Evolutionary conservation across 2,113 vertebrate species (phyloP).

Genomic region (Chaetops frenatus): DNA sequence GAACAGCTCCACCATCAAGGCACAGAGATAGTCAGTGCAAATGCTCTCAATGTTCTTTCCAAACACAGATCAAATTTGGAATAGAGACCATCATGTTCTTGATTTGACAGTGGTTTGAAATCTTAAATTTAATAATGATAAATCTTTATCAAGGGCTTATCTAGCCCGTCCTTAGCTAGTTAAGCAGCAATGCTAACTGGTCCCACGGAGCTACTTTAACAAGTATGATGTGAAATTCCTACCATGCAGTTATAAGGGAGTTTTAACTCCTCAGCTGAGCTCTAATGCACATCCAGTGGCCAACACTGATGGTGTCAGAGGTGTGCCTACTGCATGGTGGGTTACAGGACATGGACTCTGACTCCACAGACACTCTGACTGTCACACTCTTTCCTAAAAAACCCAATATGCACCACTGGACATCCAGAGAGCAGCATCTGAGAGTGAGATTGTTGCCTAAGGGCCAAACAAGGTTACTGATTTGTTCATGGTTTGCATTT

Average conservation of each 20-base stretch:
- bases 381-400: not conserved
- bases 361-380: accelerated
- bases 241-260: not conserved
- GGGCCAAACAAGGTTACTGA: not conserved
- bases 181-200: not conserved
- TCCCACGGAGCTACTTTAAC: not conserved
- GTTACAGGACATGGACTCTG: not conserved
- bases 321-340: not conserved
- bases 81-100: not conserved
- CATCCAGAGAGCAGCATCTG: not conserved
- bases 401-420: not conserved
- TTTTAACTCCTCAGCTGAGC: not conserved
- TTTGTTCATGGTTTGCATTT: not conserved
- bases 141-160: not conserved
- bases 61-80: not conserved
- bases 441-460: not conserved
- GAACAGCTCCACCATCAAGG: not conserved
- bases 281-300: not conserved
- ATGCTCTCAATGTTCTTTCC: not conserved
- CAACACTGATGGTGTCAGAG: not conserved
- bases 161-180: not conserved
- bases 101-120: not conserved
- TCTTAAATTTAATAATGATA: not conserved
- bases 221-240: not conserved
- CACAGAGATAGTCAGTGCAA: not conserved